These are phyloP conservation scores for Brenthis hecate DNA, from an alignment of 2,888 invertebrate species.

Conservation along the genomic window DNA sequence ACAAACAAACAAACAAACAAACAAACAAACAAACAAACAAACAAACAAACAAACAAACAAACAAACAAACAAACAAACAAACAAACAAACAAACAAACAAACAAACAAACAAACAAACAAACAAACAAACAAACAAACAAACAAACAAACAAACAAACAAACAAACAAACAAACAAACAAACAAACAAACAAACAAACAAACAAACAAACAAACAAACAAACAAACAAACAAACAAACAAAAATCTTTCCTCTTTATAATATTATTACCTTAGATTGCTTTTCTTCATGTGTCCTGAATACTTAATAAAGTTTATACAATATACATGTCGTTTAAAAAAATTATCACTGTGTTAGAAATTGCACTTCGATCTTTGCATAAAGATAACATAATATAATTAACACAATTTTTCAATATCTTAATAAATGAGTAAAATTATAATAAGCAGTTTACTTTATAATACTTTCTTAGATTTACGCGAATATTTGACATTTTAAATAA, in stretches of 20 bases:
- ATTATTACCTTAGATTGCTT: neutral
- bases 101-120: neutral
- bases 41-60: neutral
- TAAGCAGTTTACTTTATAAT: neutral
- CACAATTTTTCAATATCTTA: neutral
- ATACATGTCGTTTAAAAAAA: neutral
- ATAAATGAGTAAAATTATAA: neutral
- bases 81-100: neutral
- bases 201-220: neutral
- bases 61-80: too few relatives aligned
- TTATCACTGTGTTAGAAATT: constrained; percentile 26
- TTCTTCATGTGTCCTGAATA: constrained; percentile 20
- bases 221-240: neutral
- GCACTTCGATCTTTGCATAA: constrained; percentile 25
- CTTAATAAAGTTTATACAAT: neutral
- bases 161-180: neutral
- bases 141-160: neutral
- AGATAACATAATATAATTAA: neutral
- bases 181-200: too few relatives aligned
- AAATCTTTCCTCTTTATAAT: neutral
- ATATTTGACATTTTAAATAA: too few relatives aligned
- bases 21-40: neutral
- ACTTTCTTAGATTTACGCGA: too few relatives aligned
- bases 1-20: neutral
- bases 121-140: neutral